Evolutionary conservation across 1,140 invertebrate genomes (phyloP).

Genomic region (Diachasmimorpha longicaudata): DNA sequence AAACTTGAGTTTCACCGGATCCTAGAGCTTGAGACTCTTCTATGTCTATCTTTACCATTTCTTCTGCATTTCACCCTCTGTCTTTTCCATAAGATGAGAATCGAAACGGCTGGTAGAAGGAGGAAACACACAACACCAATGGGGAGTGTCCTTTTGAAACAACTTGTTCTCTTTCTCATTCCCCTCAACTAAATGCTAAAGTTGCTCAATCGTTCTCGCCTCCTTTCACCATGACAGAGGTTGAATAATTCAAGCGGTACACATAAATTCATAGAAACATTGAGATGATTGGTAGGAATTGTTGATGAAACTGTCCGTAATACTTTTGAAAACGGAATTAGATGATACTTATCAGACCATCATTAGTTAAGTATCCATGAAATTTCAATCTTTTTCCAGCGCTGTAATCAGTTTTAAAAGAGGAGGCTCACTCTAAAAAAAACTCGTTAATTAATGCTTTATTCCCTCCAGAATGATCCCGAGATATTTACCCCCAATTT

Average conservation of each 20-base stretch:
- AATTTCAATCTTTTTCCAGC: no score
- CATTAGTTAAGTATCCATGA: no score
- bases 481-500: background rate
- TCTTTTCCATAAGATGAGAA: background rate
- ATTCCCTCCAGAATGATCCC: background rate
- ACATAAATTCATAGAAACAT: no score
- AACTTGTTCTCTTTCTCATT: background rate
- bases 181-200: background rate
- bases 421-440: no score
- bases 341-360: no score
- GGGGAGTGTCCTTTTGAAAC: background rate
- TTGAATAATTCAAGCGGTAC: background rate
- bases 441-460: background rate
- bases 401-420: no score
- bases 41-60: background rate
- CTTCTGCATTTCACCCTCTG: background rate
- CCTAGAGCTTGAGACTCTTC: constrained; percentile 11
- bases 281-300: no score
- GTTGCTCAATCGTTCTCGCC: background rate
- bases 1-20: constrained; percentile 33
- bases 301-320: no score
- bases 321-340: background rate
- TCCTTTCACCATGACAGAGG: background rate
- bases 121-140: background rate
- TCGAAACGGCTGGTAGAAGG: background rate